These are phyloP conservation scores for Drosophila orosa DNA, from an alignment of 1,140 invertebrate species.

Conservation along the genomic window DNA sequence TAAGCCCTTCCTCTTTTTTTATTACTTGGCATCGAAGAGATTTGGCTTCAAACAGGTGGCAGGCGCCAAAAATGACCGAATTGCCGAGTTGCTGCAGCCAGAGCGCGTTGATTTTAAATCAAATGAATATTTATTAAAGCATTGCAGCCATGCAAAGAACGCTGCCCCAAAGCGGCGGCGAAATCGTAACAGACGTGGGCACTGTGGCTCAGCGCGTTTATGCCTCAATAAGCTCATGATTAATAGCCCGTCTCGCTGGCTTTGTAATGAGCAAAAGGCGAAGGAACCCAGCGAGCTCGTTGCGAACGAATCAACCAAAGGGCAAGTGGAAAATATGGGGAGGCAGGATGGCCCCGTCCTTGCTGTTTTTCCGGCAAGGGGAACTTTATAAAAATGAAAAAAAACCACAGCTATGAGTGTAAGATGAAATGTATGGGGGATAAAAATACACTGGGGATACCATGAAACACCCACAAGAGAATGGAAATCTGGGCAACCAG, in stretches of 20 bases:
- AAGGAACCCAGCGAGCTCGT: constrained; percentile 26
- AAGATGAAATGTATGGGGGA: constrained; percentile 22
- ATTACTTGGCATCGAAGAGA: constrained; percentile 25
- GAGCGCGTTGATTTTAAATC: constrained; percentile 44
- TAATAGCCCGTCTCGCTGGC: constrained; percentile 71
- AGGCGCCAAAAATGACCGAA: constrained; percentile 49
- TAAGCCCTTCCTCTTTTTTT: constrained; percentile 25
- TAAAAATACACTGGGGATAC: constrained; percentile 11
- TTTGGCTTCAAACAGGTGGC: constrained; percentile 61
- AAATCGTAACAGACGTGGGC: constrained; percentile 58
- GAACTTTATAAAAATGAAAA: constrained; percentile 44
- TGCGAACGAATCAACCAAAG: constrained; percentile 36
- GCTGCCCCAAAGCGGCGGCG: constrained; percentile 23
- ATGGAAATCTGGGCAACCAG: neutral
- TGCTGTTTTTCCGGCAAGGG: neutral
- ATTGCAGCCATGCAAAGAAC: constrained; percentile 29
- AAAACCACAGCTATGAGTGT: constrained; percentile 18
- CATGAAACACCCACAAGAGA: constrained; percentile 7
- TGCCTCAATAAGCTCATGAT: constrained; percentile 82
- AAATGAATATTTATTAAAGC: constrained; percentile 75
- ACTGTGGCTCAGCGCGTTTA: constrained; percentile 72
- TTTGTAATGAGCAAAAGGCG: constrained; percentile 76
- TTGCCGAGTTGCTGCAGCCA: constrained; percentile 39
- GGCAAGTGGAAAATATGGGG: constrained; percentile 11
- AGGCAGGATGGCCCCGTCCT: neutral